Base-by-base conservation (phyloP, 2,797 vertebrate genomes). In the Phataginus tricuspis region DNA sequence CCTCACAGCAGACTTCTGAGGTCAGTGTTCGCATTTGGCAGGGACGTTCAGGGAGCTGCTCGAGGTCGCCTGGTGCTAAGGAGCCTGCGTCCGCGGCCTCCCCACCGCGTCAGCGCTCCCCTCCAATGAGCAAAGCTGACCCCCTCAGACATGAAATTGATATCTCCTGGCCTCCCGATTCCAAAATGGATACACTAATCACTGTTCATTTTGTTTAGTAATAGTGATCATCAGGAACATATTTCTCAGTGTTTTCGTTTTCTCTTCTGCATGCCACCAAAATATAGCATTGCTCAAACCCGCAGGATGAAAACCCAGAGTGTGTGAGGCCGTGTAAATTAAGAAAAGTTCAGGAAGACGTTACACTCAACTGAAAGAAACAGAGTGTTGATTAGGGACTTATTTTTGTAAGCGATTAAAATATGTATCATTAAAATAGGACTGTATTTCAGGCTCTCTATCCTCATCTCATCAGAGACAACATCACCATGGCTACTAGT, bases 401-500 rank as follows among this genome's bases (percentile, higher is more conserved):
- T 96, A 97, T 96, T 96, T 98, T 96, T 91, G 88, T 95, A 64
- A 93, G 92, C 21, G 79, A 95, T 97, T 89, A 95, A 96, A 97
- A 97, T 97, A 91, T 69, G 82, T 88, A 85, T 93, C 96, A 90
- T 96, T 97, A 96, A 96, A 97, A 96, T 93, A 96, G 96, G 97
- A 86, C 95, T 82, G 42, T 97, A 96, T 97, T 97, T 95, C 74
- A 55, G 91, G 96, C 94, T 83, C 57, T 1, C 25, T 64, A n/a
- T 74, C 91, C 49, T 87, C 34, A 1, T 92, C 90, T 86, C 79
- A 16, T 89, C 18, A 29, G 82, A 94, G 59, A 49, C 57, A 19
- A 34, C 42, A 27, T 96, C 57, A 61, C 90, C 86, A 86, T 91
- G 96, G 49, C 96, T 66, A 87, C 87, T 59, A 49, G 90, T 13